phyloP scores from a whole-genome alignment of 2,113 vertebrate species.

The Amphiprion percula region DNA sequence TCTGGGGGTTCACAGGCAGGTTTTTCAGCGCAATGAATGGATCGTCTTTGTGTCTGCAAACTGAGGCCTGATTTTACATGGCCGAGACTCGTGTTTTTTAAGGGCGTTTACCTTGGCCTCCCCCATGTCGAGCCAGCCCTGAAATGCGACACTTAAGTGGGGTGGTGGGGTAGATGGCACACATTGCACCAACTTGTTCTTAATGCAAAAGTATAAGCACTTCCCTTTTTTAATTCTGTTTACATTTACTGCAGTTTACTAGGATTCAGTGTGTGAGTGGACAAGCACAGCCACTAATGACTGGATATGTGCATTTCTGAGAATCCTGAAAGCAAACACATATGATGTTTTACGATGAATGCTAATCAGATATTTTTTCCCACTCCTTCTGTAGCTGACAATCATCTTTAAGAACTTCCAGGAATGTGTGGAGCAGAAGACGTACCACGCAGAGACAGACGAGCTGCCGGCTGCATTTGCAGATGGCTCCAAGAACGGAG shows the following conservation, averaged over 20 bases:
- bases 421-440: slow-evolving; percentile 97
- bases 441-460: slow-evolving; percentile 95
- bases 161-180: slow-evolving; percentile 59
- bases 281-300: not conserved
- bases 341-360: not conserved
- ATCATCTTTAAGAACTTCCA: slow-evolving; percentile 99
- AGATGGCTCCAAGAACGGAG: slow-evolving; percentile 95
- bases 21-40: slow-evolving; percentile 82
- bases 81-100: slow-evolving; percentile 80
- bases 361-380: not conserved
- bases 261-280: not conserved
- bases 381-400: slow-evolving; percentile 87
- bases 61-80: slow-evolving; percentile 84
- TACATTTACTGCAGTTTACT: slow-evolving; percentile 23
- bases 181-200: slow-evolving; percentile 62
- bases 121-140: slow-evolving; percentile 73
- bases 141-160: slow-evolving; percentile 78
- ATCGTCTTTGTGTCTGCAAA: slow-evolving; percentile 85
- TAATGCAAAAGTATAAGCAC: slow-evolving; percentile 52
- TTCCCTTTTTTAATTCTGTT: slow-evolving; percentile 35
- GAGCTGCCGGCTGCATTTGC: slow-evolving; percentile 94
- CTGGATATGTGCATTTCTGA: not conserved
- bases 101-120: slow-evolving; percentile 83
- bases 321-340: not conserved
- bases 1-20: slow-evolving; percentile 83